Evolutionary conservation across 2,888 invertebrate genomes (phyloP).

Genomic region (Gonocerus acuteangulatus): DNA sequence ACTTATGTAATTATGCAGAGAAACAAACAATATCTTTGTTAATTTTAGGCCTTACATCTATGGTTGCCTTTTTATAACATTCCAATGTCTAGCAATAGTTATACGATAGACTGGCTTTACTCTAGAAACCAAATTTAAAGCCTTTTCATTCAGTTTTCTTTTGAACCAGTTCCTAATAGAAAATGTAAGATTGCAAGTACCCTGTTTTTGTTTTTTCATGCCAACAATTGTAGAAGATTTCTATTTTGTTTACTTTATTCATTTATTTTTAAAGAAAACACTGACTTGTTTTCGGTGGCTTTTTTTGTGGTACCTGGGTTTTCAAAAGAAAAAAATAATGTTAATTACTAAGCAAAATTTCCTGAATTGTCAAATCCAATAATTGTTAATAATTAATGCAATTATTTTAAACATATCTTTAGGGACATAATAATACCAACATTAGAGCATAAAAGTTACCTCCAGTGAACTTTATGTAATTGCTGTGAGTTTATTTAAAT

Average conservation of each 20-base stretch:
- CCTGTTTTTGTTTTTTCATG: neutral
- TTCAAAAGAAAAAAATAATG: no score
- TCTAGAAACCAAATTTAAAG: conserved; percentile 18
- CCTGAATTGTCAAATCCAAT: neutral
- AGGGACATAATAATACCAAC: neutral
- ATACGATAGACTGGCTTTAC: conserved; percentile 21
- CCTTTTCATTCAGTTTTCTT: conserved; percentile 1
- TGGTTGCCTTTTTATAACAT: conserved; percentile 33
- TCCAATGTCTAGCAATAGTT: conserved; percentile 20
- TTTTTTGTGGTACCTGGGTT: no score
- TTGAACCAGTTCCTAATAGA: conserved; percentile 15
- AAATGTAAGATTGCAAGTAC: neutral
- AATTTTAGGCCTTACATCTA: conserved; percentile 21
- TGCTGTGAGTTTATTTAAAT: no score
- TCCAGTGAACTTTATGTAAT: no score
- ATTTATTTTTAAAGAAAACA: neutral
- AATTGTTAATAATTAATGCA: neutral
- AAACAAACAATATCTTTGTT: conserved; percentile 10
- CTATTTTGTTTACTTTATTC: neutral
- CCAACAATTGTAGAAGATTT: neutral
- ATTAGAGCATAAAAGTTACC: no score
- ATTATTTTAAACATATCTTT: neutral
- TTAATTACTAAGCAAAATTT: no score
- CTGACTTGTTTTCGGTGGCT: neutral
- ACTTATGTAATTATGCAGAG: conserved; percentile 58